These are phyloP conservation scores for Notarius lentiginosus DNA, from an alignment of 2,113 vertebrate species.

Conservation along the genomic window DNA sequence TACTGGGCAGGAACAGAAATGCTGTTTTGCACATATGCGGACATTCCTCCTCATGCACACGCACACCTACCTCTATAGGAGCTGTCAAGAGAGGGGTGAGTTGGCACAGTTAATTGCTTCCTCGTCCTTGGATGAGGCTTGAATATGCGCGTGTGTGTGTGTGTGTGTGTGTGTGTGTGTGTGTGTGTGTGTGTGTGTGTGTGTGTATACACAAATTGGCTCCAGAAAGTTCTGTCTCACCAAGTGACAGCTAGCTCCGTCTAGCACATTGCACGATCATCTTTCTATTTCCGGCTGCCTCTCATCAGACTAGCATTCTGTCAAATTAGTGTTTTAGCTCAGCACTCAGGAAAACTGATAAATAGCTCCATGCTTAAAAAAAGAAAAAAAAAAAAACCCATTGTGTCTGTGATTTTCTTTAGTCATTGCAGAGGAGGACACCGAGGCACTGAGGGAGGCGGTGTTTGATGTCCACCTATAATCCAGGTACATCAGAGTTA, in stretches of 20 bases:
- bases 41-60: background rate
- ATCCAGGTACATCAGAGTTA: slow-evolving; percentile 63
- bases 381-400: background rate
- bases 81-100: slow-evolving; percentile 23
- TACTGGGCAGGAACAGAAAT: background rate
- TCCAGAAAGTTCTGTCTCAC: slow-evolving; percentile 20
- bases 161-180: slow-evolving; percentile 5
- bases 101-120: slow-evolving; percentile 26
- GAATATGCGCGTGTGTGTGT: background rate
- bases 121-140: background rate
- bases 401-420: background rate
- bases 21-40: background rate
- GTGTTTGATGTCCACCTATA: slow-evolving; percentile 85
- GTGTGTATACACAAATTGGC: slow-evolving; percentile 19
- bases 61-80: background rate
- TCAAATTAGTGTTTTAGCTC: slow-evolving; percentile 20
- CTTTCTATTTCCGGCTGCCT: slow-evolving; percentile 26
- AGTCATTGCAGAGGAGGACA: slow-evolving; percentile 83
- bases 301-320: slow-evolving; percentile 15
- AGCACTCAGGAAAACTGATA: background rate
- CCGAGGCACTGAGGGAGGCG: slow-evolving; percentile 76
- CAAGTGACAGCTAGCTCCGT: slow-evolving; percentile 18
- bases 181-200: slow-evolving; percentile 8
- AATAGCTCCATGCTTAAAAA: background rate
- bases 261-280: slow-evolving; percentile 5